These are phyloP conservation scores for Autographa pulchrina DNA, from an alignment of 2,888 invertebrate species.

Conservation along the genomic window DNA sequence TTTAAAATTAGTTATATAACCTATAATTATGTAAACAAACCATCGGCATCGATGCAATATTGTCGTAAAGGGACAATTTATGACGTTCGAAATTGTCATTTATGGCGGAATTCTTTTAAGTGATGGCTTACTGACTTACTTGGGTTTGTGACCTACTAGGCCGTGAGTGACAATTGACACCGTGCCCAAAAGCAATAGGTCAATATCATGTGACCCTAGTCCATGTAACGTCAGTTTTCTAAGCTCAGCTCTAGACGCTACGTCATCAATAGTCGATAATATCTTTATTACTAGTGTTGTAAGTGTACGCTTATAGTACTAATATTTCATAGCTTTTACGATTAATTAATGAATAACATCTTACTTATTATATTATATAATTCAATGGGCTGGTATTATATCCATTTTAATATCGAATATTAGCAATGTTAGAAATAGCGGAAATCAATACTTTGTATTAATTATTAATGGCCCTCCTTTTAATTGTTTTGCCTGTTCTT, in stretches of 20 bases:
- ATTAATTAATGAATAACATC: background rate
- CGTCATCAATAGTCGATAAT: constrained; percentile 15
- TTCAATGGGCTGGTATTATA: background rate
- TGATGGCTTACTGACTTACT: constrained; percentile 20
- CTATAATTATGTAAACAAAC: constrained; percentile 11
- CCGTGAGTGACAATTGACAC: background rate
- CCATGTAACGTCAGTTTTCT: constrained; percentile 23
- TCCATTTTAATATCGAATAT: background rate
- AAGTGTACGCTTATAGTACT: constrained; percentile 11
- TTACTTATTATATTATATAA: background rate
- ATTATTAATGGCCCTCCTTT: too few relatives aligned
- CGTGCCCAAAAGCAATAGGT: constrained; percentile 29
- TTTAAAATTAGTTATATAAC: constrained; percentile 47
- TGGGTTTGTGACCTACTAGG: constrained; percentile 21
- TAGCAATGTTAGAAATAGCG: too few relatives aligned
- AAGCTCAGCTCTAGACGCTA: constrained; percentile 3
- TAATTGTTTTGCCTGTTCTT: too few relatives aligned
- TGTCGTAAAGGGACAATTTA: constrained; percentile 52
- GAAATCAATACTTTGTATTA: too few relatives aligned
- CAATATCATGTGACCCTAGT: constrained; percentile 19
- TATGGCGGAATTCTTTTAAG: constrained; percentile 34
- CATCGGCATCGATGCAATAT: constrained; percentile 11
- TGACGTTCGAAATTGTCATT: constrained; percentile 21
- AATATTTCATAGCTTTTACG: constrained; percentile 21
- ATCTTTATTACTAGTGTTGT: constrained; percentile 23